phyloP scores from a whole-genome alignment of 2,797 vertebrate genomes.

The Poecilia gillii region DNA sequence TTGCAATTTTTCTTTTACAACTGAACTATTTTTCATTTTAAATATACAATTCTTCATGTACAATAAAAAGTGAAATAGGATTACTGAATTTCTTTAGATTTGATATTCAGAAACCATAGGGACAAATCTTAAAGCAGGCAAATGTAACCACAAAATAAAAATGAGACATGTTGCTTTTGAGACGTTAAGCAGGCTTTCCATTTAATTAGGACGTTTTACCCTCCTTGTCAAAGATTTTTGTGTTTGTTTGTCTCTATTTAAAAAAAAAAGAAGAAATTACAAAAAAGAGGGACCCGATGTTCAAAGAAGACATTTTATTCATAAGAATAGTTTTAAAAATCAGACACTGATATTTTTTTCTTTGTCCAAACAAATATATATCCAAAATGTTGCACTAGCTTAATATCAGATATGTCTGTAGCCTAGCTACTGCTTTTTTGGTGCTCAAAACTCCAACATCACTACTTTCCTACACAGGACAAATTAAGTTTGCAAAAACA shows the following conservation, averaged over 20 bases:
- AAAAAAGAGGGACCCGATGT: background rate
- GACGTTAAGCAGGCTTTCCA: background rate
- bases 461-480: background rate
- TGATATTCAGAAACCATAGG: too few relatives aligned
- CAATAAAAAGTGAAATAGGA: too few relatives aligned
- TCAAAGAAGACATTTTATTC: background rate
- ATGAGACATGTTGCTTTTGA: too few relatives aligned
- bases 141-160: too few relatives aligned
- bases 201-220: background rate
- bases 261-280: background rate
- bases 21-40: too few relatives aligned
- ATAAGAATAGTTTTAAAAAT: background rate
- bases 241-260: background rate
- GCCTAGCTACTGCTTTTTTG: background rate
- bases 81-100: too few relatives aligned
- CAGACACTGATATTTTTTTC: background rate
- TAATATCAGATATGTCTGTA: too few relatives aligned
- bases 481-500: background rate
- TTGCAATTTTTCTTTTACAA: too few relatives aligned
- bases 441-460: background rate
- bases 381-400: background rate
- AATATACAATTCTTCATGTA: too few relatives aligned
- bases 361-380: background rate
- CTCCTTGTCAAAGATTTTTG: background rate
- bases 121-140: too few relatives aligned